phyloP scores from a whole-genome alignment of 2,797 vertebrate species.

The Falco peregrinus region DNA sequence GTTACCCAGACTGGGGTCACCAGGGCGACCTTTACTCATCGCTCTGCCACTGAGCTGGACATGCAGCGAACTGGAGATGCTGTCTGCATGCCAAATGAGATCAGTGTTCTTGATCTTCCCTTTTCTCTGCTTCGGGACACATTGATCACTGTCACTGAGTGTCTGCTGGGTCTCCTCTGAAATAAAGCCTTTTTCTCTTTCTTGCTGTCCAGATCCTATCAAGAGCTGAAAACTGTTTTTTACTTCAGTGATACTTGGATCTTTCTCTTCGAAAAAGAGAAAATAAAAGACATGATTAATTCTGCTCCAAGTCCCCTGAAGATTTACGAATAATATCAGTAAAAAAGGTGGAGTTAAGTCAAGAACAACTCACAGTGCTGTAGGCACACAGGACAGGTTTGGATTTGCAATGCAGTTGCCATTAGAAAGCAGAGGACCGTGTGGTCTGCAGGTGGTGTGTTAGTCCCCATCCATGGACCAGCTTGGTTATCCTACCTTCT shows the following conservation, averaged over 20 bases:
- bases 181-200: neutral
- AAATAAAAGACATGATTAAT: neutral
- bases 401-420: neutral
- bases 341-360: neutral
- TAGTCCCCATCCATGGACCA: neutral
- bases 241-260: neutral
- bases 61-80: neutral
- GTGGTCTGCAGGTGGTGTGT: neutral
- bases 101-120: neutral
- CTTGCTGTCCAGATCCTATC: neutral
- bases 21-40: neutral
- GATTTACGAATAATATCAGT: neutral
- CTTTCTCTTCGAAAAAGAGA: neutral
- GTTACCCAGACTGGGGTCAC: slow-evolving; percentile 25
- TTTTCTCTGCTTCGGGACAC: neutral
- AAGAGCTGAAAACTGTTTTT: neutral
- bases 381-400: neutral
- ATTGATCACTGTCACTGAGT: slow-evolving; percentile 23
- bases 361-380: fast-evolving
- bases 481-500: neutral
- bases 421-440: neutral
- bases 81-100: slow-evolving; percentile 49
- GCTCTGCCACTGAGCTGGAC: slow-evolving; percentile 24
- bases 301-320: neutral
- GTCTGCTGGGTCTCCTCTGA: neutral